Conservation (phyloP, 2,113 vertebrate species). For the Pluvialis apricaria region DNA sequence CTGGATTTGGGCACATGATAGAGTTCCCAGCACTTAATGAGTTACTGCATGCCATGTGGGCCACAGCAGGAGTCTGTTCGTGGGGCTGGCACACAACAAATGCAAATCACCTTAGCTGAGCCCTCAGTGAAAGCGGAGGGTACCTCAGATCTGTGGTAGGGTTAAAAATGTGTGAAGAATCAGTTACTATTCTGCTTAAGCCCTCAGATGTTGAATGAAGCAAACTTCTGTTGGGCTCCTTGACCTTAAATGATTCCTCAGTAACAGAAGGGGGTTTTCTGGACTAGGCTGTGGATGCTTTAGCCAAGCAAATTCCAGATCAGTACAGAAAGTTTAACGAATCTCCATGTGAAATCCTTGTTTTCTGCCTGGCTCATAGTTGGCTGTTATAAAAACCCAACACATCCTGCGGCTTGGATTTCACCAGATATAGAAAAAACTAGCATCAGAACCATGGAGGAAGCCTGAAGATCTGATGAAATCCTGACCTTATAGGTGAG, state of each 20-base stretch:
- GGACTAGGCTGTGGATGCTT: background rate
- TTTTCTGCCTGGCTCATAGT: background rate
- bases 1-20: background rate
- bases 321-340: slow-evolving; percentile 38
- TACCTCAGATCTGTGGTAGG: background rate
- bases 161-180: slow-evolving; percentile 49
- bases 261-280: slow-evolving; percentile 33
- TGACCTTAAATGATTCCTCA: slow-evolving; percentile 57
- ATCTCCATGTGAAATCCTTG: slow-evolving; percentile 17
- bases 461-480: background rate
- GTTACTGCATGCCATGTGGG: background rate
- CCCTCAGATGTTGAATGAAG: slow-evolving; percentile 16
- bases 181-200: background rate
- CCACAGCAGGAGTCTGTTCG: background rate
- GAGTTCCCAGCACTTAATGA: background rate
- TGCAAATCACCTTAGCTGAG: background rate
- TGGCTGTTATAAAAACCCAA: background rate
- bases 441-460: background rate
- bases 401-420: background rate
- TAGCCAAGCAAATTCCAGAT: slow-evolving; percentile 49
- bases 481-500: background rate
- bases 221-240: background rate
- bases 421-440: background rate
- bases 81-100: background rate
- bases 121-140: background rate